These are phyloP conservation scores for Acrocyrtus sp. DNA, from an alignment of 2,888 invertebrate species.

Conservation along the genomic window DNA sequence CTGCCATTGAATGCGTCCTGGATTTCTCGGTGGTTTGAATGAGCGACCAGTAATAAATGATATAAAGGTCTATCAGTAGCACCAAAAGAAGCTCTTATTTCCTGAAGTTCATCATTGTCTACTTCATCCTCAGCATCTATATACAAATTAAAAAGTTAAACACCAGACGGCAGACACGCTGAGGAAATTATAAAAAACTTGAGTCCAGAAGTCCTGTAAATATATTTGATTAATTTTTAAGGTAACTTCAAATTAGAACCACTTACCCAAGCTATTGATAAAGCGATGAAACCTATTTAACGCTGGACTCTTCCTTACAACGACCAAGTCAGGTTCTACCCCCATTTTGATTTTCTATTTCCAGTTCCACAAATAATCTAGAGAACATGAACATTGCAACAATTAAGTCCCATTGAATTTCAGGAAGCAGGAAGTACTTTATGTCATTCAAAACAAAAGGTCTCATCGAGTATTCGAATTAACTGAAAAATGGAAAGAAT, in stretches of 20 bases:
- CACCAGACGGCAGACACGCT: too few relatives aligned
- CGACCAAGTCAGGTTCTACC: not conserved
- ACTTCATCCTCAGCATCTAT: not conserved
- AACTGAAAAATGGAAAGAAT: too few relatives aligned
- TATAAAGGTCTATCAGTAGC: slow-evolving; percentile 18
- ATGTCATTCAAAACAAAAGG: too few relatives aligned
- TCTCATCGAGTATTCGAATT: too few relatives aligned
- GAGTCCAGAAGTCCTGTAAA: too few relatives aligned
- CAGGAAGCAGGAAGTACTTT: too few relatives aligned
- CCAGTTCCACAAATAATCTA: too few relatives aligned
- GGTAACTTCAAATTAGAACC: not conserved
- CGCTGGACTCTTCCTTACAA: slow-evolving; percentile 7
- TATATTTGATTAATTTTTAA: not conserved
- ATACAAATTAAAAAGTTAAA: too few relatives aligned
- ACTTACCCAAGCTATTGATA: slow-evolving; percentile 3
- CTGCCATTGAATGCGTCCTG: not conserved
- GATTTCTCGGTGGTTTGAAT: slow-evolving; percentile 29
- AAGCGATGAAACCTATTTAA: slow-evolving; percentile 17
- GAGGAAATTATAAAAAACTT: too few relatives aligned
- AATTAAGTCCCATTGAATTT: too few relatives aligned
- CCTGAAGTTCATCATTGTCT: slow-evolving; percentile 2
- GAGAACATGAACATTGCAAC: too few relatives aligned
- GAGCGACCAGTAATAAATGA: slow-evolving; percentile 40
- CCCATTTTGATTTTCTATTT: slow-evolving; percentile 10
- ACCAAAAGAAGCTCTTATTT: slow-evolving; percentile 2